Percentiles rank a stretch among this genome's conserved stretches.
Evolutionary conservation across 2,888 invertebrate genomes (phyloP).

Genomic region (Leucania comma): DNA sequence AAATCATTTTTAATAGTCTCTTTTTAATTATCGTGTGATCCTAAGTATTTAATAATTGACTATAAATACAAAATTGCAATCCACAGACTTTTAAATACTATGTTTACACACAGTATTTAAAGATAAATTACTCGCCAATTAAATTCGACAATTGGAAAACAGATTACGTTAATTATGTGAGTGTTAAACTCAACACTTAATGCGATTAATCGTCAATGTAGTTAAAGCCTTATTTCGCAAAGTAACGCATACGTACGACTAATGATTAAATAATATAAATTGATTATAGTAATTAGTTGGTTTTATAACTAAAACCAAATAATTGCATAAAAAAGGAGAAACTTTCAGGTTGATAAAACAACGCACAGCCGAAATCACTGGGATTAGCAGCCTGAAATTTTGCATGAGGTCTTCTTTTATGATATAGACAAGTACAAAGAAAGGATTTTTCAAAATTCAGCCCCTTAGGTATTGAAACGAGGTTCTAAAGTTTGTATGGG

Average conservation of each 20-base stretch:
- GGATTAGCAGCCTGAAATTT: no score
- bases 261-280: conserved; percentile 6
- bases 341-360: no score
- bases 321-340: no score
- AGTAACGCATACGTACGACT: not conserved
- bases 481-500: no score
- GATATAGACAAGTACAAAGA: no score
- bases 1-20: no score
- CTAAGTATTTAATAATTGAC: not conserved
- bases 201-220: conserved; percentile 36
- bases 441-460: no score
- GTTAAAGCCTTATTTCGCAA: conserved; percentile 6
- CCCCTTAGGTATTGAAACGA: no score
- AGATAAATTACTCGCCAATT: conserved; percentile 40
- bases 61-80: not conserved
- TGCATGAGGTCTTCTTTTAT: no score
- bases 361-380: no score
- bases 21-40: no score
- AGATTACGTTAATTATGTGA: conserved; percentile 50
- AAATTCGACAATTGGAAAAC: conserved; percentile 35
- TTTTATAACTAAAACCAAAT: not conserved
- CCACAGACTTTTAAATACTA: not conserved
- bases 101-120: conserved; percentile 18
- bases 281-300: conserved; percentile 8
- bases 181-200: conserved; percentile 35